Evolutionary conservation across 2,113 vertebrate species (phyloP), one percentile per base, ranked within the genome.

Genomic region (Syrrhaptes paradoxus): DNA sequence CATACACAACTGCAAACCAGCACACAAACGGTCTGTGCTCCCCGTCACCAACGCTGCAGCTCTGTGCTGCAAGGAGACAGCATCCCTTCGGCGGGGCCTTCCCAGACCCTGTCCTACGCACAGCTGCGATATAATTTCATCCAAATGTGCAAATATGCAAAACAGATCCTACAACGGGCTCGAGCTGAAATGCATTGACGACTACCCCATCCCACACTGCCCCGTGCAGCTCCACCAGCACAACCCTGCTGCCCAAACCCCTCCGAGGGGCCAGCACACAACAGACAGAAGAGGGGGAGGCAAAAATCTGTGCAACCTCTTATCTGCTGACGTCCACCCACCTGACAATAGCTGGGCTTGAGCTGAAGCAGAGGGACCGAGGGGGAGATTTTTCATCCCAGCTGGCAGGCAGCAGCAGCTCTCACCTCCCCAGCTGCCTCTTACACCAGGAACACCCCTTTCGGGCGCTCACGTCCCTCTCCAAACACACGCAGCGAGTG

Each of bases 391-490:
- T 90, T 68, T 75, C 91, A 92, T 75, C 74, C 75, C 41, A 62
- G 6, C 73, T n/a, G 52, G 43, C 65, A 90, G 32, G 48, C 66
- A 67, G 62, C 19, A 74, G 59, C 28, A 74, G 78, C 81, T 93
- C 75, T 87, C 85, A 92, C 85, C 87, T 94, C 51, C 7, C 62
- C 55, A 58, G 68, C 70, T 90, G 77, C 68, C 75, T 84, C 79
- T 46, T 51, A 76, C 55, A 83, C 19, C 84, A 73, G 67, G 6
- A 25, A 34, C 29, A 34, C 5, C 38, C 67, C 18, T 25, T 22
- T 14, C 2, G 20, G 85, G 36, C 12, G 45, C 72, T 26, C 0
- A 0, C 0, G 0, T 19, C 31, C 25, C 45, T 45, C 57, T 19
- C 3, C 9, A 43, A 31, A 41, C 31, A n/a, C 43, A 65, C 0